phyloP scores from a whole-genome alignment of 2,797 vertebrate species.

The Mormyrus hasselquistii region DNA sequence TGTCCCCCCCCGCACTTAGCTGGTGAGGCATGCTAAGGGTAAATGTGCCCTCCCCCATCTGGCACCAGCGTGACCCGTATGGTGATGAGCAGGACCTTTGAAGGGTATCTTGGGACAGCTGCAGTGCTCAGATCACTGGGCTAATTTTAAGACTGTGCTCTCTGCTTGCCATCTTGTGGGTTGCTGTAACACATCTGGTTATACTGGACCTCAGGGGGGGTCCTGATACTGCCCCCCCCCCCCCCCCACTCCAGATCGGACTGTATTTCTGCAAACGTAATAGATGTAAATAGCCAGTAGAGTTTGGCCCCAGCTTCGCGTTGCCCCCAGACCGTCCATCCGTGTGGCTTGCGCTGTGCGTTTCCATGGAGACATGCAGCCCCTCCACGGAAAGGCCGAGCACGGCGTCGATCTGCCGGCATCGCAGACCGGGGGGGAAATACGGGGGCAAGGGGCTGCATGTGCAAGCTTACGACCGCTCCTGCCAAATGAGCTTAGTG shows the following conservation, averaged over 20 bases:
- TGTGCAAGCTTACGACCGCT: neutral
- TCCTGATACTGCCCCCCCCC: neutral
- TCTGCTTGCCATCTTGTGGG: neutral
- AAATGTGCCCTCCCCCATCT: neutral
- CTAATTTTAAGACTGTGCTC: neutral
- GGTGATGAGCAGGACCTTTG: neutral
- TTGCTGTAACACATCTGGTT: constrained; percentile 6
- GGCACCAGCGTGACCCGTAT: neutral
- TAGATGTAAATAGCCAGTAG: neutral
- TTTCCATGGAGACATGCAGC: constrained; percentile 58
- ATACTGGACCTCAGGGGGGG: neutral
- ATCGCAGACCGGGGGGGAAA: neutral
- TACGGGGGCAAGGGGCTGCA: neutral
- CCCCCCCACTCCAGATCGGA: neutral
- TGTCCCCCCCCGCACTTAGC: neutral
- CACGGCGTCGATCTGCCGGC: neutral
- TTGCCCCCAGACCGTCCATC: constrained; percentile 24
- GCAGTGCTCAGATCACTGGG: neutral
- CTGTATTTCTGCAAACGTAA: neutral
- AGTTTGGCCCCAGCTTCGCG: constrained; percentile 10
- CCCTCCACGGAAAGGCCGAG: constrained; percentile 35
- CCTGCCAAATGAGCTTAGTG: neutral
- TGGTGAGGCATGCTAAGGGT: neutral
- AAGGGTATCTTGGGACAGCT: neutral
- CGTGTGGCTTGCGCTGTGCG: constrained; percentile 44